Evolutionary conservation across 2,888 invertebrate genomes (phyloP).

Genomic region (Orthonevra nobilis): DNA sequence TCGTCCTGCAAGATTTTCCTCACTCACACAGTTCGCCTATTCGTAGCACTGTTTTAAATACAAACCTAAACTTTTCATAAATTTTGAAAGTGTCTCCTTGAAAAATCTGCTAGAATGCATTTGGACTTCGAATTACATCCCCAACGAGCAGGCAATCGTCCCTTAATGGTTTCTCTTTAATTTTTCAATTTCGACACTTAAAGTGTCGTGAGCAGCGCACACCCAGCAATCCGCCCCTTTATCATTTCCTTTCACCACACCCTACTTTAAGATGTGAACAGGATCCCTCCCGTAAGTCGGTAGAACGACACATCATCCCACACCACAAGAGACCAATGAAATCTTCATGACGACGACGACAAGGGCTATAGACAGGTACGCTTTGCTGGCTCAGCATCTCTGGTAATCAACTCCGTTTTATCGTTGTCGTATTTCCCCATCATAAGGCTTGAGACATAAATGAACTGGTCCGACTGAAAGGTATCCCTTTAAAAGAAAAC

Average conservation of each 20-base stretch:
- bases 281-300: neutral
- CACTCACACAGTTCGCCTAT: no score
- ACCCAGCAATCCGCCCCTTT: neutral
- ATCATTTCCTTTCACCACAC: neutral
- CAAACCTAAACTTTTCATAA: no score
- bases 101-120: neutral
- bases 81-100: no score
- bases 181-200: slow-evolving; percentile 47
- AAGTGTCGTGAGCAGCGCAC: slow-evolving; percentile 33
- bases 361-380: slow-evolving; percentile 31
- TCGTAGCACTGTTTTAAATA: no score
- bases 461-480: slow-evolving; percentile 16
- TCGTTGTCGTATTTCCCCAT: slow-evolving; percentile 45
- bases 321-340: neutral
- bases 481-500: slow-evolving; percentile 15
- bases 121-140: no score
- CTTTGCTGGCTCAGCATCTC: slow-evolving; percentile 3
- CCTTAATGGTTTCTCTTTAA: slow-evolving; percentile 4
- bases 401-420: slow-evolving; percentile 48
- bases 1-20: slow-evolving; percentile 44
- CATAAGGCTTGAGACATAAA: slow-evolving; percentile 42
- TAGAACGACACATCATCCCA: slow-evolving; percentile 2
- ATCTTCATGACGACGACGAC: neutral
- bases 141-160: slow-evolving; percentile 1
- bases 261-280: slow-evolving; percentile 1